phyloP scores from a whole-genome alignment of 2,113 vertebrate genomes.

The Hipposideros armiger region DNA sequence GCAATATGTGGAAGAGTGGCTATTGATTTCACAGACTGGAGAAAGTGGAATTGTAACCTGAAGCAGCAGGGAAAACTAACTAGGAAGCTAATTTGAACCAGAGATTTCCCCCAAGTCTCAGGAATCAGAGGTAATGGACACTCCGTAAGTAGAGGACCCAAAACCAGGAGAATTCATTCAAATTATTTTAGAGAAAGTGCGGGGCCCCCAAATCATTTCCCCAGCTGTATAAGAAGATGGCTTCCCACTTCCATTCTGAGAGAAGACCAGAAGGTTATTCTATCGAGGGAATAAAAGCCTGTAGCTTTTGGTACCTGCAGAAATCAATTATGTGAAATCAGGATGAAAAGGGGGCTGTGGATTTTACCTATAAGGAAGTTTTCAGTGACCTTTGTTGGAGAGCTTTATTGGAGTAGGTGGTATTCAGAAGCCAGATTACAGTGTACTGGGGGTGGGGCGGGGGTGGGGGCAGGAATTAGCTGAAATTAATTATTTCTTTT shows the following conservation, averaged over 20 bases:
- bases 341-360: neutral
- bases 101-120: neutral
- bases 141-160: neutral
- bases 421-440: neutral
- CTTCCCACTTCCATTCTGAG: neutral
- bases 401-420: too few relatives aligned
- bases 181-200: neutral
- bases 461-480: too few relatives aligned
- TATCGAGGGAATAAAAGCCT: neutral
- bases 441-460: neutral
- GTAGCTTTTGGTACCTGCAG: neutral
- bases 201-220: neutral
- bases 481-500: too few relatives aligned
- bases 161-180: slow-evolving; percentile 22
- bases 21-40: neutral
- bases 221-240: neutral
- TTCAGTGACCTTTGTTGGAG: neutral
- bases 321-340: neutral
- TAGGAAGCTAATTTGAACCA: neutral
- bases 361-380: neutral
- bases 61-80: neutral
- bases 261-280: neutral
- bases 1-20: neutral
- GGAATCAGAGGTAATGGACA: neutral
- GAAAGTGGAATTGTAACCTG: neutral